These are phyloP conservation scores for Epinotia brunnichana DNA, from an alignment of 2,888 invertebrate genomes.

Conservation along the genomic window DNA sequence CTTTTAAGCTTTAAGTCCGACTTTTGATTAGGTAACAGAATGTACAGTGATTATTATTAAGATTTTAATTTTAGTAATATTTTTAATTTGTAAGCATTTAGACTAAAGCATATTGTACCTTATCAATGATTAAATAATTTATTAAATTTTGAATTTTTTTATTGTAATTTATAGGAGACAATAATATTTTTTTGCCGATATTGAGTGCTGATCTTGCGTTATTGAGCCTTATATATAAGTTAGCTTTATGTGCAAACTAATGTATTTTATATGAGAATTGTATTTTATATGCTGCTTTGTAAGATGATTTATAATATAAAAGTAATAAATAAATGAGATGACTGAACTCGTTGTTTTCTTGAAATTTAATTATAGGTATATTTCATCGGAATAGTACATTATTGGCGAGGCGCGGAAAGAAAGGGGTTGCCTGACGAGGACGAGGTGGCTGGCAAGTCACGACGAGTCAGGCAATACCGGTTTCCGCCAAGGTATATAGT, in stretches of 20 bases:
- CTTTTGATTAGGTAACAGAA: slow-evolving; percentile 14
- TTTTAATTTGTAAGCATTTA: slow-evolving; percentile 36
- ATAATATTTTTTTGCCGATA: background rate
- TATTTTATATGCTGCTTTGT: slow-evolving; percentile 32
- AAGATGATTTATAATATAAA: slow-evolving; percentile 17
- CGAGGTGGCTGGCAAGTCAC: too few species aligned
- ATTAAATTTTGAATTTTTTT: slow-evolving; percentile 21
- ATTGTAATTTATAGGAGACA: background rate
- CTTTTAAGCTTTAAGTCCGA: background rate
- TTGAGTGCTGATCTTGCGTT: background rate
- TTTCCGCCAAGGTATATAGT: too few species aligned
- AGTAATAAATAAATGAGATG: slow-evolving; percentile 18
- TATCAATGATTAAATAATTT: slow-evolving; percentile 25
- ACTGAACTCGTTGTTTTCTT: slow-evolving; percentile 14
- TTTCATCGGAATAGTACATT: background rate
- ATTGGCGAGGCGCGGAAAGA: too few species aligned
- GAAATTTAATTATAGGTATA: background rate
- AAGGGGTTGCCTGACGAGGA: too few species aligned
- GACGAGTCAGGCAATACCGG: too few species aligned
- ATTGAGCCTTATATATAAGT: too few species aligned
- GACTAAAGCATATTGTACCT: slow-evolving; percentile 40
- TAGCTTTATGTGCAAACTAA: slow-evolving; percentile 1
- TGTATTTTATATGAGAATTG: slow-evolving; percentile 31
- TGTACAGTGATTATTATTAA: slow-evolving; percentile 19
- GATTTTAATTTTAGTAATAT: slow-evolving; percentile 17